A percentile compares a stretch with the other conserved stretches of the same genome.
phyloP scores from a whole-genome alignment of 2,888 invertebrate genomes.

The Stenodera caucasica region DNA sequence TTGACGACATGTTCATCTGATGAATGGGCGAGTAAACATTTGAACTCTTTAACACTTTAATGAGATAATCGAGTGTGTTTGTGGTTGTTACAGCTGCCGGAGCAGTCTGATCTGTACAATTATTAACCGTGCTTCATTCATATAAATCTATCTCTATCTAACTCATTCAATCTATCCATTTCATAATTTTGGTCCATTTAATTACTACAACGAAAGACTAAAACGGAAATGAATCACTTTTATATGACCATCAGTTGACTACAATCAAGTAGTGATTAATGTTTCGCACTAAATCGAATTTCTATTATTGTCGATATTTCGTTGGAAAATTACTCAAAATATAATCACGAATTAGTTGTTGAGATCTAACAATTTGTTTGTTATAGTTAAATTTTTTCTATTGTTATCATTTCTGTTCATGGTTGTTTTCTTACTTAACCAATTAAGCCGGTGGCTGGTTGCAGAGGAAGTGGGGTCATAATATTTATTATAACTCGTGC shows the following conservation, averaged over 20 bases:
- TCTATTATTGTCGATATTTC: not conserved
- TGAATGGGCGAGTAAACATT: slow-evolving; percentile 32
- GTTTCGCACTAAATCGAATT: not conserved
- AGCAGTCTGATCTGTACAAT: slow-evolving; percentile 14
- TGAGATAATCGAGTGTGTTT: slow-evolving; percentile 30
- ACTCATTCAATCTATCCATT: not conserved
- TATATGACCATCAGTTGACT: not conserved
- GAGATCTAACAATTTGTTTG: not conserved
- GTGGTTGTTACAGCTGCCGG: slow-evolving; percentile 25
- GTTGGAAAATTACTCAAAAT: not conserved
- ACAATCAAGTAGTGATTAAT: not conserved
- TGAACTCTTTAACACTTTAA: slow-evolving; percentile 33
- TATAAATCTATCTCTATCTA: slow-evolving; percentile 14
- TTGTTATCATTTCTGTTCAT: slow-evolving; percentile 28
- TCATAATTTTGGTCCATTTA: not conserved
- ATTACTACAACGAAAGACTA: not conserved
- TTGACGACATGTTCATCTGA: slow-evolving; percentile 19
- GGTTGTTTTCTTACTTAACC: slow-evolving; percentile 45
- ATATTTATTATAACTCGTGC: slow-evolving; percentile 55
- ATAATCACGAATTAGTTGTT: not conserved
- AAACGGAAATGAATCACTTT: slow-evolving; percentile 5
- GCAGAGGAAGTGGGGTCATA: slow-evolving; percentile 54
- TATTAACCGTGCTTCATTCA: slow-evolving; percentile 26
- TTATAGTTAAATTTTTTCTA: not conserved
- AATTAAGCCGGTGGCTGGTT: slow-evolving; percentile 43